Evolutionary conservation across 2,888 invertebrate species (phyloP).

Genomic region (Drosophila formosana): DNA sequence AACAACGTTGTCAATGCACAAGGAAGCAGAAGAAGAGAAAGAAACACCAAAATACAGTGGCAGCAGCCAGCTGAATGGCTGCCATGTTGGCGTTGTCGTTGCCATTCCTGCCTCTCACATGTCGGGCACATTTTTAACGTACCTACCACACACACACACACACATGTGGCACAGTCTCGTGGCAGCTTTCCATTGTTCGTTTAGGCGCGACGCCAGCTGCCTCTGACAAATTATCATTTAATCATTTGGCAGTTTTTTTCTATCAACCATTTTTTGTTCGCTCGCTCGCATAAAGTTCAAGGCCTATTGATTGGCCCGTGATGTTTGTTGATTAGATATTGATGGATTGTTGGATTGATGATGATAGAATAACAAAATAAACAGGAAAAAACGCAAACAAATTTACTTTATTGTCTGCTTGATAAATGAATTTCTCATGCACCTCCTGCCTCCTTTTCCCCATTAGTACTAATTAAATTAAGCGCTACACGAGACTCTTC

Average conservation of each 20-base stretch:
- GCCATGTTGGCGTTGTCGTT: neutral
- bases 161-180: constrained; percentile 22
- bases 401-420: constrained; percentile 26
- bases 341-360: constrained; percentile 48
- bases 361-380: neutral
- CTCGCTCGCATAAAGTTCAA: constrained; percentile 45
- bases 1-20: constrained; percentile 47
- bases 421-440: constrained; percentile 35
- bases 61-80: constrained; percentile 39
- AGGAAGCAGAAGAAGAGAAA: neutral
- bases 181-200: constrained; percentile 41
- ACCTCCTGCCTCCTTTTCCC: neutral
- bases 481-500: constrained; percentile 20
- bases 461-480: constrained; percentile 68
- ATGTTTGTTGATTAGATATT: constrained; percentile 51
- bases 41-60: constrained; percentile 28
- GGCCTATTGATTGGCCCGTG: constrained; percentile 37
- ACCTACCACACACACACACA: constrained; percentile 7
- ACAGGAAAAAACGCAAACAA: constrained; percentile 15
- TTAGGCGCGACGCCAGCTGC: constrained; percentile 46
- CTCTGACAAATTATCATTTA: constrained; percentile 76
- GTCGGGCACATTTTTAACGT: constrained; percentile 47
- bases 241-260: constrained; percentile 59
- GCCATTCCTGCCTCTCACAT: constrained; percentile 13
- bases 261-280: constrained; percentile 6